Evolutionary conservation across 2,113 vertebrate species (phyloP).

Genomic region (Eubucco bourcierii): DNA sequence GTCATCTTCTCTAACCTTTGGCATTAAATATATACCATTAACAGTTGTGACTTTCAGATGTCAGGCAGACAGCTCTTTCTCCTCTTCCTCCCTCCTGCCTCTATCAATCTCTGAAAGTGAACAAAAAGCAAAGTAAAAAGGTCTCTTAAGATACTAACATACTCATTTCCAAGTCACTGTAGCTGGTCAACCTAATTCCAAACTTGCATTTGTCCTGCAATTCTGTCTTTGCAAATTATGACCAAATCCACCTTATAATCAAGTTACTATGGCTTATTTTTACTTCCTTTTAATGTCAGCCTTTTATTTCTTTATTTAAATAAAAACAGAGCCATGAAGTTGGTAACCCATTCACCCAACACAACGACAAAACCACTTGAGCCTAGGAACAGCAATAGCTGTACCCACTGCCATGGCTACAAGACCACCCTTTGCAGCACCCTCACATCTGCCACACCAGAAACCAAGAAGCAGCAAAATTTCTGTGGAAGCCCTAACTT

Average conservation of each 20-base stretch:
- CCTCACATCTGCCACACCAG: neutral
- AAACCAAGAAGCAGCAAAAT: neutral
- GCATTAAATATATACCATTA: neutral
- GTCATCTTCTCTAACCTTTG: neutral
- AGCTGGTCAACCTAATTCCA: neutral
- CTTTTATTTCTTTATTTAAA: neutral
- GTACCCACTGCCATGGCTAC: neutral
- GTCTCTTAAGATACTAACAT: neutral
- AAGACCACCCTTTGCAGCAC: neutral
- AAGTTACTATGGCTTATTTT: neutral
- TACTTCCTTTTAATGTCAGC: neutral
- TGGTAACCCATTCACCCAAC: neutral
- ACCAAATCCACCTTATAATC: neutral
- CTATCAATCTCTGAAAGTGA: neutral
- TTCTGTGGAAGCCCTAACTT: neutral
- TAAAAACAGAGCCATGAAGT: neutral
- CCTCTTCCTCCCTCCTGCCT: neutral
- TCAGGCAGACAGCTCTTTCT: neutral
- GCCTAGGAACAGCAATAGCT: rapidly evolving
- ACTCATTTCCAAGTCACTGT: neutral
- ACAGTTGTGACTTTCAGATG: neutral
- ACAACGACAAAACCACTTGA: neutral
- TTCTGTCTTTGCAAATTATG: neutral
- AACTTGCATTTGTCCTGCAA: neutral
- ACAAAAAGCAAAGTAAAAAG: neutral